Conservation (phyloP, 2,888 invertebrate species). For the Halocaridina rubra region DNA sequence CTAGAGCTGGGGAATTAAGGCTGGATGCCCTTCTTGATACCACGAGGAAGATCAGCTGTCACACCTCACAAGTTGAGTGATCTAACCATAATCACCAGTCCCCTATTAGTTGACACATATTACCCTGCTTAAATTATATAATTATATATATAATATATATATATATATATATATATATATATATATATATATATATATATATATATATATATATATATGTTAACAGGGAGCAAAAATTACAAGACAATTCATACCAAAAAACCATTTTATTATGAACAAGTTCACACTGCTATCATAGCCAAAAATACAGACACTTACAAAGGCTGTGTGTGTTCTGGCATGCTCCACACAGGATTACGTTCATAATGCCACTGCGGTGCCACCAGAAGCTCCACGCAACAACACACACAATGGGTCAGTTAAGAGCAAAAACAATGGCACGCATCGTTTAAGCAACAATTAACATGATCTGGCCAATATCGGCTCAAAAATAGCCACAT, state of each 20-base stretch:
- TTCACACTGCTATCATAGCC: constrained; percentile 60
- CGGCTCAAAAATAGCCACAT: constrained; percentile 19
- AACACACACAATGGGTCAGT: constrained; percentile 39
- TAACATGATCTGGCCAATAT: constrained; percentile 34
- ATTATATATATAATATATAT: no score
- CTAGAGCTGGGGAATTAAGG: no score
- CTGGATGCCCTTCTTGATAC: no score
- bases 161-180: no score
- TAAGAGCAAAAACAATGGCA: constrained; percentile 30
- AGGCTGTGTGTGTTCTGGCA: constrained; percentile 58
- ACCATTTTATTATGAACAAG: constrained; percentile 62
- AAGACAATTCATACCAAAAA: constrained; percentile 58
- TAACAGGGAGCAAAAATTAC: no score
- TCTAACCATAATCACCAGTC: no score
- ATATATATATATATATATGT: no score
- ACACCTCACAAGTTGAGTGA: no score
- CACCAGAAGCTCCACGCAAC: constrained; percentile 45
- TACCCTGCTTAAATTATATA: no score
- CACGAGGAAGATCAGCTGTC: no score
- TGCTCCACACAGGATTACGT: constrained; percentile 48
- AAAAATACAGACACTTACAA: constrained; percentile 62
- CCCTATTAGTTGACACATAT: no score
- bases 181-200: no score
- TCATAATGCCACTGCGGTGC: constrained; percentile 39
- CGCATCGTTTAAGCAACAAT: constrained; percentile 24